Evolutionary conservation across 2,888 invertebrate species (phyloP).

Genomic region (Clitarchus hookeri): DNA sequence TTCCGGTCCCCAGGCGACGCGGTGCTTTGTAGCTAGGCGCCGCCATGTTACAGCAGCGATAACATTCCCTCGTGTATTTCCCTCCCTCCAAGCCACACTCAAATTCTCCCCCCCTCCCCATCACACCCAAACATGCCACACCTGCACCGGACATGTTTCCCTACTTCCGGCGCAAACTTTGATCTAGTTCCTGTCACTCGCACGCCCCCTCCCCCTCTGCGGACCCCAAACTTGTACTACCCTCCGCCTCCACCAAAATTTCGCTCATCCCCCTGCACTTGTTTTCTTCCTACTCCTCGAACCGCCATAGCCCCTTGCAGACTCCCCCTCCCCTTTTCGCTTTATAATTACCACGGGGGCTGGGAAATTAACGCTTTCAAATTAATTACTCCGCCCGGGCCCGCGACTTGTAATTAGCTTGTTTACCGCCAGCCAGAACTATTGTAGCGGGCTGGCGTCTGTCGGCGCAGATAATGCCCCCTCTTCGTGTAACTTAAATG

Average conservation of each 20-base stretch:
- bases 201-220: not conserved
- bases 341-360: not conserved
- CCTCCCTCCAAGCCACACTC: not conserved
- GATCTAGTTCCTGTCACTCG: slow-evolving; percentile 5
- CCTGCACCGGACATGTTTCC: not conserved
- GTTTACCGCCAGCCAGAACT: slow-evolving; percentile 15
- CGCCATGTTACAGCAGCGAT: not conserved
- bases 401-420: slow-evolving; percentile 12
- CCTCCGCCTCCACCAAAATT: too few species aligned
- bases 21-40: not conserved
- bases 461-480: too few species aligned
- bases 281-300: not conserved
- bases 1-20: not conserved
- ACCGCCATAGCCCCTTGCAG: too few species aligned
- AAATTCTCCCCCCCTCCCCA: too few species aligned
- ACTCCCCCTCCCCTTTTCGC: not conserved
- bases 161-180: not conserved
- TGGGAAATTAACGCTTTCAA: slow-evolving; percentile 18
- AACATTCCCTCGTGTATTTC: not conserved
- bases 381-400: slow-evolving; percentile 12
- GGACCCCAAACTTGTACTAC: too few species aligned
- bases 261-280: not conserved
- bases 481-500: too few species aligned
- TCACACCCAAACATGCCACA: not conserved
- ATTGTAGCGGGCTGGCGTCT: too few species aligned